Evolutionary conservation across 2,797 vertebrate species (phyloP).

Genomic region (Myotis vivesi): DNA sequence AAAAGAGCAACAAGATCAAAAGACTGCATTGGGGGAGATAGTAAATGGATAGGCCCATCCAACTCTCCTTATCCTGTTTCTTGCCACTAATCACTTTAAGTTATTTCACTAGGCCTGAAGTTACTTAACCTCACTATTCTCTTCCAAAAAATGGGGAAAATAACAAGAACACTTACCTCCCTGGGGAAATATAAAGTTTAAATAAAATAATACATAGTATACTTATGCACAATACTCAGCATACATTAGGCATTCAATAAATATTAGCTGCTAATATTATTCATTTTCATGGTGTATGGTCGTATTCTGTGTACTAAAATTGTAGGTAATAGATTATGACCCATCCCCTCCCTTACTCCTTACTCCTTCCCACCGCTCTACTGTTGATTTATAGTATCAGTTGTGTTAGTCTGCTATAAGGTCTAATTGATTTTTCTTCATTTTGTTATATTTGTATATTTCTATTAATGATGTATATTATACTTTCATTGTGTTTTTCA

Average conservation of each 20-base stretch:
- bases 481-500: neutral
- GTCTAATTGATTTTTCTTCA: neutral
- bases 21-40: neutral
- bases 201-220: slow-evolving; percentile 9
- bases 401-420: neutral
- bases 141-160: neutral
- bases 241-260: neutral
- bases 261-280: neutral
- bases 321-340: neutral
- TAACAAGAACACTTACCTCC: neutral
- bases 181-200: slow-evolving; percentile 9
- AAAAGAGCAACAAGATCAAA: neutral
- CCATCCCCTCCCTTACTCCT: neutral
- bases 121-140: slow-evolving; percentile 1
- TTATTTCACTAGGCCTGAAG: neutral
- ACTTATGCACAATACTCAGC: neutral
- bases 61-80: neutral
- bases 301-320: neutral
- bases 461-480: neutral
- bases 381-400: neutral
- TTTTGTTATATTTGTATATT: neutral
- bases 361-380: neutral
- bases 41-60: neutral
- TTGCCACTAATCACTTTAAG: slow-evolving; percentile 3
- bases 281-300: neutral